Evolutionary conservation across 2,113 vertebrate species (phyloP).

Genomic region (Vanacampus margaritifer): DNA sequence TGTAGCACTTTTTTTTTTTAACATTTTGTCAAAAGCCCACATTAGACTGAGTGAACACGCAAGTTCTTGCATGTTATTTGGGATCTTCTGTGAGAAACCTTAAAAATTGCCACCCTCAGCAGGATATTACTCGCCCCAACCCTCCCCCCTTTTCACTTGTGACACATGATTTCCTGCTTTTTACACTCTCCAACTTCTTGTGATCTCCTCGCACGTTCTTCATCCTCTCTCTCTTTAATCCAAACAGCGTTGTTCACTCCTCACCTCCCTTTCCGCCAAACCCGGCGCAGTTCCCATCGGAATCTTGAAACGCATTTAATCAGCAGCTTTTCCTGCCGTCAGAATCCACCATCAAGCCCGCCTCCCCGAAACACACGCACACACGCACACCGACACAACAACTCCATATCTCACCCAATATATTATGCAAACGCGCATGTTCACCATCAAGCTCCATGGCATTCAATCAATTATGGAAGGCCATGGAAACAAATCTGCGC

Average conservation of each 20-base stretch:
- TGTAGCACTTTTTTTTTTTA: not conserved
- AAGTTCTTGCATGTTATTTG: no score
- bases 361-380: not conserved
- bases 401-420: conserved; percentile 4
- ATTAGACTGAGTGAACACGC: no score
- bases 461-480: conserved; percentile 8
- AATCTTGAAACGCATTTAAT: conserved; percentile 33
- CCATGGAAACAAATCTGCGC: not conserved
- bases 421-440: not conserved
- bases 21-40: not conserved
- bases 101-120: not conserved
- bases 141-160: not conserved
- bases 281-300: conserved; percentile 29
- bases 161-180: conserved; percentile 12
- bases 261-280: conserved; percentile 15
- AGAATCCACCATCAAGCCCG: conserved; percentile 10
- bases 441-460: not conserved
- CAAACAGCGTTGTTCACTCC: conserved; percentile 17
- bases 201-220: conserved; percentile 6
- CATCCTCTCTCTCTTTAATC: conserved; percentile 22
- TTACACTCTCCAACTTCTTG: not conserved
- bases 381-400: not conserved
- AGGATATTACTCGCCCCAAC: not conserved
- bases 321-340: conserved; percentile 37
- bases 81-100: not conserved